Evolutionary conservation across 2,113 vertebrate genomes (phyloP).

Genomic region (Cardinalis cardinalis): DNA sequence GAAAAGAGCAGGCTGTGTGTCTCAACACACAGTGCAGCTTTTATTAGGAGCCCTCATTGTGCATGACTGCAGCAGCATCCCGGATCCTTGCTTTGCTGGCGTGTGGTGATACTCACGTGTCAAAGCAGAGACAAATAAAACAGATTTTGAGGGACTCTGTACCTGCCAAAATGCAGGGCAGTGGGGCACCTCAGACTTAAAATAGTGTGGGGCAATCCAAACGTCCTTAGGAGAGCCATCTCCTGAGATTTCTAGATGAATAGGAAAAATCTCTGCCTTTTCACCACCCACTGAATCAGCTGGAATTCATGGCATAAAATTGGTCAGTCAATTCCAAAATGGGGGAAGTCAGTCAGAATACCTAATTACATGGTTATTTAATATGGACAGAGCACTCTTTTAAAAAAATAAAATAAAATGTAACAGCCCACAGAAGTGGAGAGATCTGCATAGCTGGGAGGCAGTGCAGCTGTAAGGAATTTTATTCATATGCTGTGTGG

Average conservation of each 20-base stretch:
- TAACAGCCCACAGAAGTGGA: not conserved
- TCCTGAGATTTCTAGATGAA: not conserved
- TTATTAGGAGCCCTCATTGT: not conserved
- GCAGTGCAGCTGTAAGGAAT: not conserved
- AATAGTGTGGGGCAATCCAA: not conserved
- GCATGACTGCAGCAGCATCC: not conserved
- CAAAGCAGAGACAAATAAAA: not conserved
- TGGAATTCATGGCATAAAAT: slow-evolving; percentile 3
- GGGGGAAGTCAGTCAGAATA: slow-evolving; percentile 10
- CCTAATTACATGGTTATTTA: slow-evolving; percentile 5
- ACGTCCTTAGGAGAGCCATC: not conserved
- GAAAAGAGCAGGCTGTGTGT: slow-evolving; percentile 50
- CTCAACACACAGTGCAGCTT: not conserved
- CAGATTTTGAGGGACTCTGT: not conserved
- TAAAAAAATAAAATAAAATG: not conserved
- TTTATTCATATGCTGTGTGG: not conserved
- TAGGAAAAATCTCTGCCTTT: not conserved
- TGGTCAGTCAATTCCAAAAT: not conserved
- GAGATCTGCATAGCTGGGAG: not conserved
- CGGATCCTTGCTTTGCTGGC: not conserved
- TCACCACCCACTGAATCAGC: not conserved
- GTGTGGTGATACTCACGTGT: not conserved
- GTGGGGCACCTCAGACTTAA: not conserved
- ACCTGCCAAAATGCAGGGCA: not conserved
- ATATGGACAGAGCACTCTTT: not conserved